Percentiles rank a stretch among this genome's conserved stretches.
Evolutionary conservation across 2,888 invertebrate species (phyloP).

Genomic region (Mythimna loreyi): DNA sequence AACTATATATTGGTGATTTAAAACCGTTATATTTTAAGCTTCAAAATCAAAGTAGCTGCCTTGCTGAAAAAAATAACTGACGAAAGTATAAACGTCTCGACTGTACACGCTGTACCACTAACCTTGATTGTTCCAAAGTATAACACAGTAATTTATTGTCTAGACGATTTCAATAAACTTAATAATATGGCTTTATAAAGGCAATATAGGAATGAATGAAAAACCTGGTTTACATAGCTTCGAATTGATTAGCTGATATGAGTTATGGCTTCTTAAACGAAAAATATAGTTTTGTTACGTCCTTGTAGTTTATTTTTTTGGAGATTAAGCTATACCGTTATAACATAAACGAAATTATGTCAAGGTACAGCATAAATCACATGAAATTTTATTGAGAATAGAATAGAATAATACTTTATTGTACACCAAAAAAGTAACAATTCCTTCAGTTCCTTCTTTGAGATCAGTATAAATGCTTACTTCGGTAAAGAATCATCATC

Average conservation of each 20-base stretch:
- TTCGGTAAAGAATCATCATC: too few relatives aligned
- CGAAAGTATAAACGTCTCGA: neutral
- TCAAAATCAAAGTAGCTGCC: too few relatives aligned
- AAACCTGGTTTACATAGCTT: conserved; percentile 11
- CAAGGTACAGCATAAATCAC: too few relatives aligned
- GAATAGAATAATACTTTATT: too few relatives aligned
- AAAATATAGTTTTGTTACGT: neutral
- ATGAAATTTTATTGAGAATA: too few relatives aligned
- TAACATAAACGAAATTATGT: too few relatives aligned
- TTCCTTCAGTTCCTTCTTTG: too few relatives aligned
- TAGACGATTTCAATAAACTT: conserved; percentile 48
- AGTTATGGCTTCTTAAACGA: neutral
- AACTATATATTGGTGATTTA: neutral
- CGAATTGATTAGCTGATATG: conserved; percentile 20
- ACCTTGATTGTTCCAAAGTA: conserved; percentile 29
- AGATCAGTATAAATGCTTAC: too few relatives aligned
- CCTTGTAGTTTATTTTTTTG: conserved; percentile 10
- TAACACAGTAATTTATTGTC: conserved; percentile 40
- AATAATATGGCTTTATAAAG: conserved; percentile 31
- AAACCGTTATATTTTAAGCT: neutral
- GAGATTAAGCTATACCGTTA: too few relatives aligned
- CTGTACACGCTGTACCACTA: neutral
- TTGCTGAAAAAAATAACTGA: neutral
- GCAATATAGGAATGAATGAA: conserved; percentile 14
- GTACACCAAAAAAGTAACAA: too few relatives aligned